phyloP scores from a whole-genome alignment of 2,888 invertebrate genomes.

The Hoplodrina ambigua region DNA sequence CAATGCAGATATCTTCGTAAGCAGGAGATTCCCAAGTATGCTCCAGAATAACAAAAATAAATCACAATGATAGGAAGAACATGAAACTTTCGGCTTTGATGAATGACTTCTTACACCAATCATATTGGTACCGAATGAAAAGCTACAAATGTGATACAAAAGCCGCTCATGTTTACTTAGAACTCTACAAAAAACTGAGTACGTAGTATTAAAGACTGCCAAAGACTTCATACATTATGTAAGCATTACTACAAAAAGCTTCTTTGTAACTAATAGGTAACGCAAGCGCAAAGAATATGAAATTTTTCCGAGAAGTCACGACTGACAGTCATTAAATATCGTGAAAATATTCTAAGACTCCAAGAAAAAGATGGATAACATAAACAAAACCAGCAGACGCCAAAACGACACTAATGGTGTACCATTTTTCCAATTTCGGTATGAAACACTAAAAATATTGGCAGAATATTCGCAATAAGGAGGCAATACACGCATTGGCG shows the following conservation, averaged over 20 bases:
- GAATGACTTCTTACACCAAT: no score
- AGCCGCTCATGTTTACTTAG: not conserved
- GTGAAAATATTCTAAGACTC: conserved; percentile 18
- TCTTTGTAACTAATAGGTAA: not conserved
- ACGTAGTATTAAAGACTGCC: not conserved
- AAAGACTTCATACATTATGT: not conserved
- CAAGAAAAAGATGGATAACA: not conserved
- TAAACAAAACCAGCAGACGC: conserved; percentile 8
- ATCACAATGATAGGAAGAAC: no score
- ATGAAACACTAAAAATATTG: conserved; percentile 53
- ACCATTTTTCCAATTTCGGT: conserved; percentile 51
- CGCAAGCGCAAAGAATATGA: not conserved
- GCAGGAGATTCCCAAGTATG: no score
- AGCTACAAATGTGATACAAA: no score
- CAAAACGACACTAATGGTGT: conserved; percentile 36
- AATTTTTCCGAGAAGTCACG: not conserved
- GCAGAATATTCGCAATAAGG: conserved; percentile 57
- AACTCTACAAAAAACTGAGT: not conserved
- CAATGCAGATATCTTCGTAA: no score
- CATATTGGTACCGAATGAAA: no score
- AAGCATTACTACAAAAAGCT: not conserved
- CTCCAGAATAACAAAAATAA: no score
- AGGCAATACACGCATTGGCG: conserved; percentile 55
- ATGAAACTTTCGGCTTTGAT: no score
- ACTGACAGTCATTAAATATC: conserved; percentile 13